A percentile compares a stretch with the other conserved stretches of the same genome.
Conservation (phyloP, 1,140 invertebrate species). For the Lethocerus indicus region DNA sequence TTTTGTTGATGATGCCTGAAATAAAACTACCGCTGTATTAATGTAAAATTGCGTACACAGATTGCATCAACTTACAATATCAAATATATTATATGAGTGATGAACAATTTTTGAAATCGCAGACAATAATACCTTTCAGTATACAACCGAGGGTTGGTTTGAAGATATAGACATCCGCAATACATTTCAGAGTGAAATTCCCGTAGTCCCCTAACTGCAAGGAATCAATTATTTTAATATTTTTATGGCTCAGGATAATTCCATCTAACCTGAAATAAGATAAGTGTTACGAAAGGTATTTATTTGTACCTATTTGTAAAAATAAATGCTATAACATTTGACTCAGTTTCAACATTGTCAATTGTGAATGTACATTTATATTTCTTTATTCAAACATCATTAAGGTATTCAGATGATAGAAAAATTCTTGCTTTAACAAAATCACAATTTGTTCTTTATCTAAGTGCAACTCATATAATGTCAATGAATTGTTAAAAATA, state of each 20-base stretch:
- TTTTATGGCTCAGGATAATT: slow-evolving; percentile 10
- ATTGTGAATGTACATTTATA: no score
- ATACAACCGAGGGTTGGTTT: slow-evolving; percentile 6
- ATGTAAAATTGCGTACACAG: neutral
- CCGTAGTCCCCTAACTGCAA: slow-evolving; percentile 4
- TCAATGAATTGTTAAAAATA: no score
- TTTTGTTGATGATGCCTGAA: slow-evolving; percentile 4
- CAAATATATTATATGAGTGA: no score
- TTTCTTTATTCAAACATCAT: no score
- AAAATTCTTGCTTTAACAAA: no score
- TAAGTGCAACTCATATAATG: no score
- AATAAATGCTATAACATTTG: no score
- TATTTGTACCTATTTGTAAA: neutral
- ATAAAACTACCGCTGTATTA: neutral
- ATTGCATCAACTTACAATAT: neutral
- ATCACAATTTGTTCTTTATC: no score
- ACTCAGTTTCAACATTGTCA: no score
- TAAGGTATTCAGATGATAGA: no score
- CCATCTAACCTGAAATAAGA: slow-evolving; percentile 5
- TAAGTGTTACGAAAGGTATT: neutral
- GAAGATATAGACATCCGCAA: slow-evolving; percentile 12
- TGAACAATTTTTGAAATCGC: neutral
- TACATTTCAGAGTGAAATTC: slow-evolving; percentile 3
- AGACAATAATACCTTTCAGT: slow-evolving; percentile 4
- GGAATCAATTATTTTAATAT: slow-evolving; percentile 3